phyloP scores from a whole-genome alignment of 2,888 invertebrate genomes.

The Herminia tarsipennalis region DNA sequence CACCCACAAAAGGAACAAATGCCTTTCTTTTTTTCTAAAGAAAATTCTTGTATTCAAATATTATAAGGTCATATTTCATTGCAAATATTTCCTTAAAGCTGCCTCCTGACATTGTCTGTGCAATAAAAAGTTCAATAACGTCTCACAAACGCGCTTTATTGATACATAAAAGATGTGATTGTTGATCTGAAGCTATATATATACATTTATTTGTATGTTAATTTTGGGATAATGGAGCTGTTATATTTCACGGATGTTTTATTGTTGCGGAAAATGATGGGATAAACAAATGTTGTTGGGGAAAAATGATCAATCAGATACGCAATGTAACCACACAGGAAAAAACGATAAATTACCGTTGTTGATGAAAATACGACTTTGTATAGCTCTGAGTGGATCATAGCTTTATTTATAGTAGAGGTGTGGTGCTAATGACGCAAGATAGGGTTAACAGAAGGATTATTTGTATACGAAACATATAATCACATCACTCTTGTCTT shows the following conservation, averaged over 20 bases:
- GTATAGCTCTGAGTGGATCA: no score
- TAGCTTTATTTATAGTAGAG: no score
- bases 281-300: neutral
- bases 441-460: no score
- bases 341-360: no score
- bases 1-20: constrained; percentile 18
- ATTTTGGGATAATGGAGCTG: neutral
- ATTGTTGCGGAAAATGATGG: no score
- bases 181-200: constrained; percentile 20
- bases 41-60: constrained; percentile 11
- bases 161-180: constrained; percentile 27
- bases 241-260: neutral
- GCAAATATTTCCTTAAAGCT: constrained; percentile 14
- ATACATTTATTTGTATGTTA: constrained; percentile 19
- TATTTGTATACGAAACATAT: no score
- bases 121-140: constrained; percentile 21
- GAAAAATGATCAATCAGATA: no score
- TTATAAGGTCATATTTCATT: constrained; percentile 10
- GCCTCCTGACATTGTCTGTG: constrained; percentile 7
- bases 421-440: no score
- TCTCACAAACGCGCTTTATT: constrained; percentile 19
- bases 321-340: no score
- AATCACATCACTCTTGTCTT: no score
- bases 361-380: no score
- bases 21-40: constrained; percentile 26